A percentile compares a stretch with the other conserved stretches of the same genome.
Conservation (phyloP, 23 tunicate species). For the Corella eumyota region DNA sequence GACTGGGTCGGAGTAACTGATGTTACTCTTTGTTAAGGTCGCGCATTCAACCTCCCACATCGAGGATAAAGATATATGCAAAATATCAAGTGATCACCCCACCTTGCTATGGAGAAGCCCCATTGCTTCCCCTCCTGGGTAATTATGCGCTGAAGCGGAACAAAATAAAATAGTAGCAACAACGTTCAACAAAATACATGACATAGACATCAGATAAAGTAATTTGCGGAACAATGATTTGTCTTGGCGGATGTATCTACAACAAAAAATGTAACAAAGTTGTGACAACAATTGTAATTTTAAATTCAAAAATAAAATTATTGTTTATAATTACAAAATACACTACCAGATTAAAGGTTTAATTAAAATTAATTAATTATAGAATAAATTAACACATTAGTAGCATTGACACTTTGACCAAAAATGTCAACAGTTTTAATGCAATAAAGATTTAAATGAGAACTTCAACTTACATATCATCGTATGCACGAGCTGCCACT, state of each 20-base stretch:
- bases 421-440: neutral
- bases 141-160: slow-evolving; percentile 29
- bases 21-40: no score
- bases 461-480: slow-evolving; percentile 20
- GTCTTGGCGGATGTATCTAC: slow-evolving; percentile 7
- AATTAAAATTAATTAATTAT: neutral
- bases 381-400: neutral
- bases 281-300: neutral
- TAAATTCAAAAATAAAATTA: neutral
- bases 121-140: slow-evolving; percentile 82
- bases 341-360: no score
- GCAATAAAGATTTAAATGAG: neutral
- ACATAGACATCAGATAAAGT: slow-evolving; percentile 8
- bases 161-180: slow-evolving; percentile 17
- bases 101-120: no score
- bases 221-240: slow-evolving; percentile 15
- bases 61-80: no score
- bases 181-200: slow-evolving; percentile 16
- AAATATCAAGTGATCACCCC: no score
- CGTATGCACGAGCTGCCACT: slow-evolving; percentile 45
- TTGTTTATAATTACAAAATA: neutral
- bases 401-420: neutral
- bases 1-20: no score
- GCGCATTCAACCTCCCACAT: no score
- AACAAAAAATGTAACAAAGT: neutral